These are phyloP conservation scores for Bos taurus DNA, from an alignment of 2,113 vertebrate species.

Conservation along the genomic window ARS-UCD2.0 NC_037357.1:68878001-68878500, in stretches of 20 bases:
- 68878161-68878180: background rate
- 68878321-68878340: background rate
- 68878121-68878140: background rate
- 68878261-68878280: background rate
- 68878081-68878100: background rate
- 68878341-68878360: background rate
- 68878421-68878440: constrained; percentile 60
- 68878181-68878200: background rate
- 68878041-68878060: background rate
- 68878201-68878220: background rate
- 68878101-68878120: background rate
- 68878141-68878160: background rate
- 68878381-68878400: background rate
- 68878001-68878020: background rate
- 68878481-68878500: constrained; percentile 41
- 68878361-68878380: background rate
- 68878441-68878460: background rate
- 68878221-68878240: background rate
- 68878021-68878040: background rate
- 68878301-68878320: background rate
- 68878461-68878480: background rate
- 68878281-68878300: background rate
- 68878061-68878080: background rate
- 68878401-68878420: background rate
- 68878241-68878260: background rate